Base-by-base conservation (phyloP, 2,797 vertebrate genomes). In the Tarsius wallacei region DNA sequence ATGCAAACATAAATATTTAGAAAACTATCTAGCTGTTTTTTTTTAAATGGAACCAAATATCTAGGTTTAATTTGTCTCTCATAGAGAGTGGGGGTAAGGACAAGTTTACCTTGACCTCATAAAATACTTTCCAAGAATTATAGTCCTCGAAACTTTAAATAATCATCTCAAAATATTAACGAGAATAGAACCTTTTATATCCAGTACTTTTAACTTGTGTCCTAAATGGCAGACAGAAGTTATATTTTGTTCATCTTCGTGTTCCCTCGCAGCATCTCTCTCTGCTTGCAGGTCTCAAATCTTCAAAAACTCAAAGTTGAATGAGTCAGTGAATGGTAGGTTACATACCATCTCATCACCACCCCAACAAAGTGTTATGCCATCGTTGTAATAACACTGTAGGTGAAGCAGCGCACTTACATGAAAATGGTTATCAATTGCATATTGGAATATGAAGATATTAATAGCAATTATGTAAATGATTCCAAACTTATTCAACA, bases 391-490 rank as follows among this genome's bases (percentile, higher is more conserved):
- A 53, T 51, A 64, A 21, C 33, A 11, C 4, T 15, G 6, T 11
- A 81, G 19, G 7, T 70, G 47, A 76, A 61, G 15, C 17, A 22
- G 36, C 77, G 33, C 17, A 36, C 87, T 92, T 78, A 51, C 24
- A 10, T 70, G 47, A 88, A 92, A 93, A 63, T 74, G 17, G 28
- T 51, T 55, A 31, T 16, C 82, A 88, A 11, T 42, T 42, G 36
- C 93, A 81, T 91, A 77, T 49, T 89, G 70, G 33, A 80, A 87
- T 61, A 76, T 8, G 24, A 76, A 64, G 78, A 16, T 70, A 33
- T 93, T 84, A 94, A 93, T 91, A 89, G 59, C 59, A 31, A 68
- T 33, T 73, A 78, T 94, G 81, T 76, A 90, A 87, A 95, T 90
- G 26, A 94, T 57, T 90, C 78, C 78, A 95, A 33, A 90, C 94